Evolutionary conservation across 2,888 invertebrate genomes (phyloP).

Genomic region (Prenolepis imparis): DNA sequence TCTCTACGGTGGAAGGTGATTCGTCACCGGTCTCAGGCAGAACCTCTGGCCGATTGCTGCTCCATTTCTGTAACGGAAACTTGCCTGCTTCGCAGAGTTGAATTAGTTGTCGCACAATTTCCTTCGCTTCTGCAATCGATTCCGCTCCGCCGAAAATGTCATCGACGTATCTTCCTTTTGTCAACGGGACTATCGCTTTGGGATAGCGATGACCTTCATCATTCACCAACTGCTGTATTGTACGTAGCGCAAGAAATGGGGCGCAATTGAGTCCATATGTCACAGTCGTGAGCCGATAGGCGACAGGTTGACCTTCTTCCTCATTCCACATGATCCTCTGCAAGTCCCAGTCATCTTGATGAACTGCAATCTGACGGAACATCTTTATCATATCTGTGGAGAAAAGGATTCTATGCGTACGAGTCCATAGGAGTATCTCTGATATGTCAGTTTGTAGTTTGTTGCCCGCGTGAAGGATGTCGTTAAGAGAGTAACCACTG

Average conservation of each 20-base stretch:
- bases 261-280: too few relatives aligned
- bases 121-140: neutral
- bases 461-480: neutral
- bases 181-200: neutral
- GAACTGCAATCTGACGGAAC: conserved; percentile 24
- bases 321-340: conserved; percentile 10
- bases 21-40: neutral
- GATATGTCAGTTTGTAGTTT: neutral
- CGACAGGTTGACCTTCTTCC: neutral
- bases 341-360: conserved; percentile 15
- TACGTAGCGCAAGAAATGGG: neutral
- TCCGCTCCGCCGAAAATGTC: neutral
- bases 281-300: neutral
- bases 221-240: neutral
- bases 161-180: neutral
- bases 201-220: neutral
- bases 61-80: neutral
- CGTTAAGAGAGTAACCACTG: neutral
- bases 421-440: neutral
- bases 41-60: neutral
- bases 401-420: neutral
- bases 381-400: conserved; percentile 26
- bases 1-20: neutral
- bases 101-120: neutral
- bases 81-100: too few relatives aligned